Evolutionary conservation across 2,888 invertebrate genomes (phyloP).

Genomic region (Aleiodes testaceus): DNA sequence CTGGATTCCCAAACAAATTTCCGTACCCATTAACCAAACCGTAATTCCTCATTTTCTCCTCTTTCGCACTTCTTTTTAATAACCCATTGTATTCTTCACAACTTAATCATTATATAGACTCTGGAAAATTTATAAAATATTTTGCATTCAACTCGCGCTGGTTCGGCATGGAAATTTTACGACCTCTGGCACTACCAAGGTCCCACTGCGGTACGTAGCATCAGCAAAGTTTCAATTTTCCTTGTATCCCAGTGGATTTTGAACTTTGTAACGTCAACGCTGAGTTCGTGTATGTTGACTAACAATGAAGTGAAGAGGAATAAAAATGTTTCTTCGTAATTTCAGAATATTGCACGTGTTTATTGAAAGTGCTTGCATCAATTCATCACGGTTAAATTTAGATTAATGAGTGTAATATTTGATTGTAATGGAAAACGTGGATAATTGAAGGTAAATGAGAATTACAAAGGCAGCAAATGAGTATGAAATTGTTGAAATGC

Average conservation of each 20-base stretch:
- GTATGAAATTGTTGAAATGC: not conserved
- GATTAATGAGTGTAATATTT: too few relatives aligned
- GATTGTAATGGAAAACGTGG: too few relatives aligned
- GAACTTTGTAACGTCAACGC: conserved; percentile 5
- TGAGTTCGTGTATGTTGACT: conserved; percentile 20
- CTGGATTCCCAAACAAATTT: not conserved
- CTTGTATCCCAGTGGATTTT: conserved; percentile 22
- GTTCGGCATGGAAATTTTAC: conserved; percentile 49
- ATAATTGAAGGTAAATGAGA: too few relatives aligned
- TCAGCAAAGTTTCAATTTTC: conserved; percentile 29
- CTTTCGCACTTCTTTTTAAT: not conserved
- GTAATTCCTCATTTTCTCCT: too few relatives aligned
- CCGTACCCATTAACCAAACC: not conserved
- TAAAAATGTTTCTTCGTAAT: conserved; percentile 7
- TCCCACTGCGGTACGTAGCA: conserved; percentile 21
- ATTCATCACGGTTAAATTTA: too few relatives aligned
- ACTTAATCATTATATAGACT: not conserved
- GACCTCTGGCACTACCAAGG: conserved; percentile 35
- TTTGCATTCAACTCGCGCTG: conserved; percentile 46
- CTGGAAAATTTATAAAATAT: conserved; percentile 33
- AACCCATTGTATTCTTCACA: not conserved
- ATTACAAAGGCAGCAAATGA: not conserved
- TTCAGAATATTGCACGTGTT: not conserved
- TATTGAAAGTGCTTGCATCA: not conserved
- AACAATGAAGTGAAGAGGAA: not conserved